These are phyloP conservation scores for Casuarius casuarius DNA, from an alignment of 2,113 vertebrate species.

Conservation along the genomic window DNA sequence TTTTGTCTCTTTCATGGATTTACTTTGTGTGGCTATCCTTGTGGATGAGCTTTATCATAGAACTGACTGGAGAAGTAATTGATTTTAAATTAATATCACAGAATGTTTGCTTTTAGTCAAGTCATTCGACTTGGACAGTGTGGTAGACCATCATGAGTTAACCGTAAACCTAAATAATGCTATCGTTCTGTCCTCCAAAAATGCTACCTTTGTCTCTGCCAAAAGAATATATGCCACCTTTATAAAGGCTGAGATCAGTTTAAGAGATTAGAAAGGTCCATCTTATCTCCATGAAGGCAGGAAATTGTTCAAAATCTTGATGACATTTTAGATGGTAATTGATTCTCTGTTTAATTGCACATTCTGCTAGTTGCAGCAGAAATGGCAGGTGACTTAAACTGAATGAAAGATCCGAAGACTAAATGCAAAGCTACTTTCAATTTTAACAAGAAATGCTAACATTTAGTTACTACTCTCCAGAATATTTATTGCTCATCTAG, in stretches of 20 bases:
- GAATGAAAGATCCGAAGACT: neutral
- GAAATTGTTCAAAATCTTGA: neutral
- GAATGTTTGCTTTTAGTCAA: slow-evolving; percentile 5
- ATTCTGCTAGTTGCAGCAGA: neutral
- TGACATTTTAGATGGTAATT: neutral
- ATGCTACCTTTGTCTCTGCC: neutral
- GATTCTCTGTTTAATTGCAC: neutral
- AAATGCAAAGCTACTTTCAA: neutral
- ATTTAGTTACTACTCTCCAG: fast-evolving
- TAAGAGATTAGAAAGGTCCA: neutral
- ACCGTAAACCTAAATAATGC: neutral
- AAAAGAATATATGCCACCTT: neutral
- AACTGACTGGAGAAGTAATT: neutral
- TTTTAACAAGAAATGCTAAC: neutral
- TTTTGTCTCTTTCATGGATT: neutral
- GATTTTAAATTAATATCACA: slow-evolving; percentile 12
- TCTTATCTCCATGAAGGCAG: neutral
- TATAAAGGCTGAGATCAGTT: neutral
- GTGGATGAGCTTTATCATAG: neutral
- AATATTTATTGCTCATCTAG: neutral
- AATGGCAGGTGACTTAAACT: neutral
- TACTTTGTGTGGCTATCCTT: neutral
- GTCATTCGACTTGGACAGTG: neutral
- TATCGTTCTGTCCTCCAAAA: neutral
- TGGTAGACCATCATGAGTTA: neutral